Conservation (phyloP, 2,797 vertebrate genomes). For the Rhodeus uyekii region DNA sequence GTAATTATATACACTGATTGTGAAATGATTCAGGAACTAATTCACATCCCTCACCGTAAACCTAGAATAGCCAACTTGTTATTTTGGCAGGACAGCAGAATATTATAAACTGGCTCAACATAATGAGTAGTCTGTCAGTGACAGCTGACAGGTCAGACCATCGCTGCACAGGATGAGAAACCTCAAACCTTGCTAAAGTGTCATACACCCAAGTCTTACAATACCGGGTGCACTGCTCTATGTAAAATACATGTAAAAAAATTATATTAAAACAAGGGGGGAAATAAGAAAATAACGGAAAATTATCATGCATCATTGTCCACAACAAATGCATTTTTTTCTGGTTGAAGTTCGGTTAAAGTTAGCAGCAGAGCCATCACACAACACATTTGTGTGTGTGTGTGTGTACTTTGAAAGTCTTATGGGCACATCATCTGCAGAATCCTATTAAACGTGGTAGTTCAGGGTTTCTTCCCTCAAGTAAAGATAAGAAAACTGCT, state of each 20-base stretch:
- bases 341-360: not conserved
- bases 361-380: not conserved
- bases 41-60: not conserved
- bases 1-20: not conserved
- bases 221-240: not conserved
- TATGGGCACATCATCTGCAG: not conserved
- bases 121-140: slow-evolving; percentile 50
- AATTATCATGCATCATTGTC: not conserved
- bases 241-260: not conserved
- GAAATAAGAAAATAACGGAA: not conserved
- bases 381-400: not conserved
- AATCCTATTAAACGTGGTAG: slow-evolving; percentile 5
- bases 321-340: not conserved
- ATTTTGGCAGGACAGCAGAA: slow-evolving; percentile 26
- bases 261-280: not conserved
- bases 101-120: slow-evolving; percentile 54
- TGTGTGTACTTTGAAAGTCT: not conserved
- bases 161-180: not conserved
- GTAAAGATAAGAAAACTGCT: slow-evolving; percentile 2
- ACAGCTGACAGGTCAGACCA: slow-evolving; percentile 45
- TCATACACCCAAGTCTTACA: slow-evolving; percentile 35
- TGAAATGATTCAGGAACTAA: not conserved
- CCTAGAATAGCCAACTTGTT: slow-evolving; percentile 27
- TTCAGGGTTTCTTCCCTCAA: not conserved
- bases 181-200: slow-evolving; percentile 2